Base-by-base conservation (phyloP, 2,797 vertebrate genomes). In the Bryconaethiops microstoma region DNA sequence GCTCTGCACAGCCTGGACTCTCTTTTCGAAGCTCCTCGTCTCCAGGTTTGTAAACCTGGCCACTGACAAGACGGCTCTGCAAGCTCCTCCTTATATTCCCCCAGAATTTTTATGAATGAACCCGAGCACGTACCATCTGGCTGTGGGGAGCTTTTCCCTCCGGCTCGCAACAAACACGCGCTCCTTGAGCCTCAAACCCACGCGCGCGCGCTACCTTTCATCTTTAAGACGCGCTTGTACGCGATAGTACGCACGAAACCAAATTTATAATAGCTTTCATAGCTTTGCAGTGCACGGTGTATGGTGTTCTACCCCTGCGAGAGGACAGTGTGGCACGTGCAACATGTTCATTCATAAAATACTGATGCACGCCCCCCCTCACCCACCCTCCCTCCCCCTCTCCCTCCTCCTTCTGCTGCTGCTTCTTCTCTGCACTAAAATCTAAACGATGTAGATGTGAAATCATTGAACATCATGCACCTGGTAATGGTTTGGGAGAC, bases 41-140 rank as follows among this genome's bases (percentile, higher is more conserved):
- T 92, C 92, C 94, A 95, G 93, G 94, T 95, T 94, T 92, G 90
- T 94, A 84, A 85, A 94, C 94, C 94, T 94, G 94, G 93, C 92
- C 92, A 92, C 92, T 94, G 93, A 89, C 91, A 29, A 89, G 91
- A 88, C 91, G 86, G 88, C 91, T 85, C 90, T 88, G 90, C 87
- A 91, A 92, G 93, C 93, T 91, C 94, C 93, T 95, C 85, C 94
- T 94, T 94, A 92, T 94, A 92, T 92, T 91, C 91, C 85, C 90
- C 89, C 90, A 91, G 93, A 94, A 93, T 95, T 95, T 95, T 95
- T 64, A 95, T 95, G 94, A 95, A 95, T 95, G 94, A 95, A 95
- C 29, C 90, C 83, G 78, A 92, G 93, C 89, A 86, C 90, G 93
- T 94, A 95, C 94, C 94, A 95, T 92, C 55, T 76, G 40, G 21